Percentiles rank a stretch among this genome's conserved stretches.
These are phyloP conservation scores for Drosophila quinaria DNA, from an alignment of 2,888 invertebrate species.

Conservation along the genomic window DNA sequence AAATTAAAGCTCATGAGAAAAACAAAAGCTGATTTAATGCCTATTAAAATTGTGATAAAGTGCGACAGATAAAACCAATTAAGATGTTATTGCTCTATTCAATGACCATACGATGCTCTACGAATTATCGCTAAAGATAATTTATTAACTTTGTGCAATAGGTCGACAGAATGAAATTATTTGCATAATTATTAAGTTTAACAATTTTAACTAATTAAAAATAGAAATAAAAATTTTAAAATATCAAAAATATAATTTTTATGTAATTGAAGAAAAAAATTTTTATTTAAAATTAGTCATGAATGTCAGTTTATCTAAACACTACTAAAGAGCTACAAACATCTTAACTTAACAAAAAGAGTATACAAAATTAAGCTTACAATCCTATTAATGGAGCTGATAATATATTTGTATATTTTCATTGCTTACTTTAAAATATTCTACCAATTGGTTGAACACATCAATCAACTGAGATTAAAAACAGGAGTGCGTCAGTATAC, in stretches of 20 bases:
- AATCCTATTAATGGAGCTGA: background rate
- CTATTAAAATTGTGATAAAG: slow-evolving; percentile 29
- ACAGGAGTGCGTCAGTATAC: background rate
- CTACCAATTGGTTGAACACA: background rate
- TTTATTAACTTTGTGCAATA: background rate
- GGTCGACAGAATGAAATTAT: background rate
- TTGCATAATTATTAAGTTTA: background rate
- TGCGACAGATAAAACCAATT: slow-evolving; percentile 12
- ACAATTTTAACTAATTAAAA: background rate
- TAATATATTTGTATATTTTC: background rate
- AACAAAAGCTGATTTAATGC: slow-evolving; percentile 67
- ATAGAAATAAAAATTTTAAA: no score
- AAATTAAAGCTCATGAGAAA: slow-evolving; percentile 52
- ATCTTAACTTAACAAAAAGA: background rate
- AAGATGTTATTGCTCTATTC: slow-evolving; percentile 6
- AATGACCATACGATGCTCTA: slow-evolving; percentile 2
- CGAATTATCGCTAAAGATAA: background rate
- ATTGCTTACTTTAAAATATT: background rate
- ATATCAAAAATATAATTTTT: no score
- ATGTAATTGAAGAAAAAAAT: no score
- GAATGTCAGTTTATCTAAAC: no score
- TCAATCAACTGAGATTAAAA: slow-evolving; percentile 9
- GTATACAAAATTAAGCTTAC: background rate
- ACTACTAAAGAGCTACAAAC: no score
- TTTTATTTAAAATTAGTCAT: no score